Percentiles rank a stretch among this genome's conserved stretches.
Evolutionary conservation across 2,888 invertebrate genomes (phyloP).

Genomic region (Adelphocoris suturalis): DNA sequence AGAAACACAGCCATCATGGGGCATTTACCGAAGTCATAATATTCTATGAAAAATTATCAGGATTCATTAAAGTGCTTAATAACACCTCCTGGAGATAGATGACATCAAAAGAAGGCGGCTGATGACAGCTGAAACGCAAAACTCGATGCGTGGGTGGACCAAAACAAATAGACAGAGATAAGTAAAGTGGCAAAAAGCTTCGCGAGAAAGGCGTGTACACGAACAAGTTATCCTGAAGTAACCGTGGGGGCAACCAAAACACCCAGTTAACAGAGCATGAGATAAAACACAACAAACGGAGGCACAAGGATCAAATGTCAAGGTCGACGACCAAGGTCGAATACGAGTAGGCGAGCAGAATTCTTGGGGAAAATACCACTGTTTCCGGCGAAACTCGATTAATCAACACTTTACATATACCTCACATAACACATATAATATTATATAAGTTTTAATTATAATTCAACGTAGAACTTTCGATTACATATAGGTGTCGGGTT

Average conservation of each 20-base stretch:
- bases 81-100: not conserved
- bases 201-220: not conserved
- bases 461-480: too few species aligned
- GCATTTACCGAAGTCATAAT: too few species aligned
- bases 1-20: too few species aligned
- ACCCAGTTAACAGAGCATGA: not conserved
- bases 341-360: conserved; percentile 25
- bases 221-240: too few species aligned
- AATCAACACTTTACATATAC: too few species aligned
- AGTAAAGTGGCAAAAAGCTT: not conserved
- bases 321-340: conserved; percentile 36
- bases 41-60: too few species aligned
- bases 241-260: conserved; percentile 18
- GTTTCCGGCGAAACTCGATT: too few species aligned
- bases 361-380: not conserved
- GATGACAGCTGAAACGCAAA: not conserved
- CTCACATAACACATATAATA: too few species aligned
- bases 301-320: conserved; percentile 13
- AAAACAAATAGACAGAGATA: conserved; percentile 13
- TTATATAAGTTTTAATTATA: too few species aligned
- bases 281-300: conserved; percentile 50
- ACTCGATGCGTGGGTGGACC: not conserved
- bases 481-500: too few species aligned
- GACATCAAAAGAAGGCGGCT: not conserved
- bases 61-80: too few species aligned